Evolutionary conservation across 2,888 invertebrate species (phyloP).

Genomic region (Papilio elwesi): DNA sequence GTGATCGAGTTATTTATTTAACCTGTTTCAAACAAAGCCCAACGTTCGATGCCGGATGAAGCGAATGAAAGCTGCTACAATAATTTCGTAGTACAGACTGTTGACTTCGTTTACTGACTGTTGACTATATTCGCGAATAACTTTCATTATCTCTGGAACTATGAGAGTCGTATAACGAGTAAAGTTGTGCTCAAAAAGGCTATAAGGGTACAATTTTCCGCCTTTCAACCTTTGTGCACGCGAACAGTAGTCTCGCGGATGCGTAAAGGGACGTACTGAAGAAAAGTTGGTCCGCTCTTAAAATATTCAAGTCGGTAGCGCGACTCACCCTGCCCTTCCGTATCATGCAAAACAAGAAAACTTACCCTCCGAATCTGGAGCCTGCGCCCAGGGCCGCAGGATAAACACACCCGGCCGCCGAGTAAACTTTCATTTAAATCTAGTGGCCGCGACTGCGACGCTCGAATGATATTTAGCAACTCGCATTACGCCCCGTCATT

Average conservation of each 20-base stretch:
- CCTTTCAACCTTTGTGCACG: conserved; percentile 25
- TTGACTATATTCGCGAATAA: conserved; percentile 37
- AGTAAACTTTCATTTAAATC: conserved; percentile 73
- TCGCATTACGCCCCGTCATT: conserved; percentile 6
- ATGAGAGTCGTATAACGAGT: conserved; percentile 11
- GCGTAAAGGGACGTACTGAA: conserved; percentile 71
- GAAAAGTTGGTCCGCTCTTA: conserved; percentile 70
- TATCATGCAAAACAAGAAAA: conserved; percentile 81
- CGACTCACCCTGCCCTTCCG: conserved; percentile 70
- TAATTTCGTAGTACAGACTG: conserved; percentile 40
- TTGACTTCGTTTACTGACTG: conserved; percentile 12
- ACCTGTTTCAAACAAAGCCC: conserved; percentile 70
- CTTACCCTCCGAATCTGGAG: conserved; percentile 77
- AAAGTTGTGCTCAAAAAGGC: conserved; percentile 16
- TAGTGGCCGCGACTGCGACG: conserved; percentile 55
- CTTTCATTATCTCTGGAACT: conserved; percentile 42
- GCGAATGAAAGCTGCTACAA: conserved; percentile 59
- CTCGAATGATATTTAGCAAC: conserved; percentile 47
- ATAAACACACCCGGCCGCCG: conserved; percentile 68
- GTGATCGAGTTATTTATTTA: conserved; percentile 75
- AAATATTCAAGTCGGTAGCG: conserved; percentile 80
- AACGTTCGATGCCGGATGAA: conserved; percentile 62
- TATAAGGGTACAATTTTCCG: conserved; percentile 25
- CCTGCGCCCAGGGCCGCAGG: conserved; percentile 53
- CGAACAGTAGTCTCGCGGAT: conserved; percentile 28